Base-by-base conservation (phyloP, 2,797 vertebrate species). In the Trachurus trachurus region DNA sequence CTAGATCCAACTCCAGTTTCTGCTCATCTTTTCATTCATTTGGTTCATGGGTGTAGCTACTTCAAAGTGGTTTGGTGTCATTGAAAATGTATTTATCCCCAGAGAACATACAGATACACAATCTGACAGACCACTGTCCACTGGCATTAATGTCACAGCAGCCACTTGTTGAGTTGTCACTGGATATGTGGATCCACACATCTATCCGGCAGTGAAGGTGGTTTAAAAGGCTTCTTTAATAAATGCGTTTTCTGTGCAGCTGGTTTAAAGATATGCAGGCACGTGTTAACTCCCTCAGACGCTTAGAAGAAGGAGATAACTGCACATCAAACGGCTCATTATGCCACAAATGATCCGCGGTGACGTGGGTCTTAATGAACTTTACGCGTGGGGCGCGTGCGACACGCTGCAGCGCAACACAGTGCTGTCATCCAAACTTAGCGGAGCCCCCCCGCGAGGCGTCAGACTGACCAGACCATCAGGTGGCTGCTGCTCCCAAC, bases 341-440 rank as follows among this genome's bases (percentile, higher is more conserved):
- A 61, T 37, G 76, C 2, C 7, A 29, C 42, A 29, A 75, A 65
- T 66, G 5, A 75, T 83, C 50, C 21, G 65, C 11, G 59, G 75
- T 90, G 86, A 89, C 85, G 85, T 77, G 67, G 3, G 42, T 76
- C 71, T 72, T 63, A 39, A 40, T 76, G 61, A 88, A 88, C 53
- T 86, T 76, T 37, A 74, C 67, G 71, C 76, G 62, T 60, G 78
- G n/a, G 72, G 68, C 31, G 57, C 21, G 53, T 29, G 78, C 72
- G 79, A 66, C 75, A 73, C 39, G 31, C 76, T 31, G 40, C 82
- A 60, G 76, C 66, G 66, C 67, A 74, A 63, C 78, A 80, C 80
- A 17, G 64, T 71, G 77, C 74, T 87, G 79, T 45, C 71, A 83
- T 73, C 74, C 71, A 84, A 89, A 92, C 54, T 91, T 82, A n/a